phyloP scores from a whole-genome alignment of 2,113 vertebrate genomes.

The Sclerurus mexicanus region DNA sequence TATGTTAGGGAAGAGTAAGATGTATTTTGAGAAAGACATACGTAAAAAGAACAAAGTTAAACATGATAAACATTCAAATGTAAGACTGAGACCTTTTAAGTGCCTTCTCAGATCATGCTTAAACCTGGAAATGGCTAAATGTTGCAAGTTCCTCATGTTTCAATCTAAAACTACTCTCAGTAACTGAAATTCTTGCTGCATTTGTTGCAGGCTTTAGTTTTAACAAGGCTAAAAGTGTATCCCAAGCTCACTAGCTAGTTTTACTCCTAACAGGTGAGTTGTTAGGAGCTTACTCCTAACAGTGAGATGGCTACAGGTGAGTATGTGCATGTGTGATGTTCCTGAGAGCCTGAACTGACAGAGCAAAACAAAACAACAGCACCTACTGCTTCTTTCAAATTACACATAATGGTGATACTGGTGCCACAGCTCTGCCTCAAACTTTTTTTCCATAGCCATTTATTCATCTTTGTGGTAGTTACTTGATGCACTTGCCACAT shows the following conservation, averaged over 20 bases:
- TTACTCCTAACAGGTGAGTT: background rate
- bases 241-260: background rate
- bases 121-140: background rate
- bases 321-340: accelerated
- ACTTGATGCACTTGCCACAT: background rate
- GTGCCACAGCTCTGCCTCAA: background rate
- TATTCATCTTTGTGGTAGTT: background rate
- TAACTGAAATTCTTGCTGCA: background rate
- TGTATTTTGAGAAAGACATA: background rate
- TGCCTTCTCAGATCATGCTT: background rate
- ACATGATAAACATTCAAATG: background rate
- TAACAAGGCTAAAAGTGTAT: background rate
- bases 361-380: background rate
- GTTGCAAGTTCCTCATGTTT: background rate
- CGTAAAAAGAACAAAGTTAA: background rate
- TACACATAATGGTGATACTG: background rate
- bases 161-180: background rate
- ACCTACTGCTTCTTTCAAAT: background rate
- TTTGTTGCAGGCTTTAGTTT: background rate
- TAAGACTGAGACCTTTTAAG: background rate
- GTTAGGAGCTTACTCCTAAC: too few species aligned
- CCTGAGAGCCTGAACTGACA: background rate
- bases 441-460: background rate
- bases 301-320: background rate
- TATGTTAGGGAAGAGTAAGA: background rate